These are phyloP conservation scores for Drosophila pandora DNA, from an alignment of 1,140 invertebrate genomes.

Conservation along the genomic window DNA sequence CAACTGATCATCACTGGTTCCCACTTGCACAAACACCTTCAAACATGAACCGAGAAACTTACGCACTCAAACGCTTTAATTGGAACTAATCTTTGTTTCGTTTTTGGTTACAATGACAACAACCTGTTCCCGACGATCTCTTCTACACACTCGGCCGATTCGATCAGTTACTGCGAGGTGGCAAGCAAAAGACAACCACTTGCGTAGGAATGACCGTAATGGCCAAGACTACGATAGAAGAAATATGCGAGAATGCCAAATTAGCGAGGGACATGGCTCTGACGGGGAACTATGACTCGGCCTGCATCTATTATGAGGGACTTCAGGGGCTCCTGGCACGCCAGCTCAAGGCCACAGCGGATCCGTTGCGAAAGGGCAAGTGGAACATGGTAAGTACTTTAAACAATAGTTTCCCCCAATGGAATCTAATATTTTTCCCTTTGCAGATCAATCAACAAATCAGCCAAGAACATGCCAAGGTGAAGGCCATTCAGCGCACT, in stretches of 20 bases:
- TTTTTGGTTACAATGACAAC: conserved; percentile 79
- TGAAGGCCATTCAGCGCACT: conserved; percentile 91
- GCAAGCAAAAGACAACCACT: conserved; percentile 84
- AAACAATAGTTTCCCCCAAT: not conserved
- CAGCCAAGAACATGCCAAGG: conserved; percentile 94
- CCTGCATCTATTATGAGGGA: conserved; percentile 97
- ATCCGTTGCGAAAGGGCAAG: conserved; percentile 91
- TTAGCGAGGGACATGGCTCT: conserved; percentile 97
- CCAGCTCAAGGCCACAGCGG: conserved; percentile 90
- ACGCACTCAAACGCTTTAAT: conserved; percentile 73
- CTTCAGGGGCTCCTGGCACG: conserved; percentile 89
- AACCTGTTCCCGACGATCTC: conserved; percentile 71
- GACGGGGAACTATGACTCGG: conserved; percentile 97
- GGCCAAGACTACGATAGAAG: conserved; percentile 91
- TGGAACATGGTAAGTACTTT: conserved; percentile 91
- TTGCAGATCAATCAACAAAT: conserved; percentile 94
- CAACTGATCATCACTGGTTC: not conserved
- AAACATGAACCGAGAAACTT: conserved; percentile 42
- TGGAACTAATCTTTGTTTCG: conserved; percentile 75
- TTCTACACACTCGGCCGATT: conserved; percentile 5
- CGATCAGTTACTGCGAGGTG: conserved; percentile 81
- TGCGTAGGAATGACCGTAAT: conserved; percentile 88
- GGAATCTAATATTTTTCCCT: not conserved
- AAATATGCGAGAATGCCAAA: conserved; percentile 96
- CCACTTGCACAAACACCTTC: conserved; percentile 16